Percentiles rank a stretch among this genome's conserved stretches.
phyloP scores from a whole-genome alignment of 1,140 invertebrate species.

The Pogonomyrmex californicus region DNA sequence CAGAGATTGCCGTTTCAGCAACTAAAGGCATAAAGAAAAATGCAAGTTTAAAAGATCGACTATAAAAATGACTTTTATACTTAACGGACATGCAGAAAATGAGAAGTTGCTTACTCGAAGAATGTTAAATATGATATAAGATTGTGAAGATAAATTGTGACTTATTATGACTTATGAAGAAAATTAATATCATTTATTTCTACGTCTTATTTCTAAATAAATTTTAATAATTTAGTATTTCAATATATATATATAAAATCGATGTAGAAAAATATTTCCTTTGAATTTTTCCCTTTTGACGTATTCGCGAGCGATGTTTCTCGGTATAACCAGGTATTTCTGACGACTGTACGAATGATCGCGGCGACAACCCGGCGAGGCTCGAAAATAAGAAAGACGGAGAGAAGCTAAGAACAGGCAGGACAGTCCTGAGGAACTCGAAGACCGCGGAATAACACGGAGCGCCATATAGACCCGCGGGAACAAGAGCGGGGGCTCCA shows the following conservation, averaged over 20 bases:
- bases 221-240: neutral
- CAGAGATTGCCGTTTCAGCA: constrained; percentile 38
- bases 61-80: constrained; percentile 4
- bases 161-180: too few relatives aligned
- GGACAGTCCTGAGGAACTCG: constrained; percentile 53
- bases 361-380: constrained; percentile 22
- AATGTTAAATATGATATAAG: neutral
- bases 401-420: constrained; percentile 11
- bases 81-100: constrained; percentile 19
- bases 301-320: neutral
- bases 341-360: neutral
- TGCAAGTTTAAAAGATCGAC: neutral
- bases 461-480: constrained; percentile 69
- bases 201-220: neutral
- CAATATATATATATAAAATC: neutral
- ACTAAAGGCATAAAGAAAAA: constrained; percentile 19
- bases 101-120: constrained; percentile 1
- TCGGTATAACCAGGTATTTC: neutral
- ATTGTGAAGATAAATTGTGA: too few relatives aligned
- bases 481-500: constrained; percentile 31
- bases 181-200: neutral
- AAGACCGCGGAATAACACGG: constrained; percentile 56
- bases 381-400: neutral
- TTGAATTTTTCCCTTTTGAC: neutral
- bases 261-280: neutral